Conservation (phyloP, 2,888 invertebrate species). For the Chromoteleia sp. region DNA sequence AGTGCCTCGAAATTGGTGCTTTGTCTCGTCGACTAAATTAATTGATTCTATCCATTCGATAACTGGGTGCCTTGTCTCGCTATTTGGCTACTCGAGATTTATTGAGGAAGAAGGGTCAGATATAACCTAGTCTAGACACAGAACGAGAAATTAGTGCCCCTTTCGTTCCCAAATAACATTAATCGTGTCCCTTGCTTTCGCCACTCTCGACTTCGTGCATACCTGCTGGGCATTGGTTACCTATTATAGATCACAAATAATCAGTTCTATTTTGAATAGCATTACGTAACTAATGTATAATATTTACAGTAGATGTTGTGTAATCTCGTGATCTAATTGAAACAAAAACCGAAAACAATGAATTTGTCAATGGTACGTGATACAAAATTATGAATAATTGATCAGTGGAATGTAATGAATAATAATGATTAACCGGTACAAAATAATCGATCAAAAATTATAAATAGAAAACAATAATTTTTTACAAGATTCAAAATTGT, state of each 20-base stretch:
- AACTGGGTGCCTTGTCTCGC: constrained; percentile 71
- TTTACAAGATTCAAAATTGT: too few species aligned
- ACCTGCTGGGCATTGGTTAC: constrained; percentile 23
- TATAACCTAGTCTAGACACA: constrained; percentile 48
- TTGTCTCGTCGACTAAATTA: constrained; percentile 78
- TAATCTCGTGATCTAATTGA: too few species aligned
- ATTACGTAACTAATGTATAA: too few species aligned
- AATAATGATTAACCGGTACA: too few species aligned
- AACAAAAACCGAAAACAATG: too few species aligned
- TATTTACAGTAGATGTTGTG: too few species aligned
- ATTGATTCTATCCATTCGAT: constrained; percentile 80
- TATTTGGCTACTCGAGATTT: constrained; percentile 70
- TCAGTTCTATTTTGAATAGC: not conserved
- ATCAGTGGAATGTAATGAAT: too few species aligned
- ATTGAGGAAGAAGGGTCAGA: constrained; percentile 70
- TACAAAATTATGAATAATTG: too few species aligned
- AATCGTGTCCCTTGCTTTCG: constrained; percentile 54
- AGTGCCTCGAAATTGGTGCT: constrained; percentile 79
- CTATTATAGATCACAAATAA: constrained; percentile 17
- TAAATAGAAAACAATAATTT: too few species aligned
- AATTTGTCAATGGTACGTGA: too few species aligned
- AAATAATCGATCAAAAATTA: too few species aligned
- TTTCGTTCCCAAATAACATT: constrained; percentile 62
- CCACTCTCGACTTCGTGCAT: constrained; percentile 27
- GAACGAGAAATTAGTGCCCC: constrained; percentile 68